A percentile compares a stretch with the other conserved stretches of the same genome.
Evolutionary conservation across 2,888 invertebrate species (phyloP).

Genomic region (Ametastegia equiseti): DNA sequence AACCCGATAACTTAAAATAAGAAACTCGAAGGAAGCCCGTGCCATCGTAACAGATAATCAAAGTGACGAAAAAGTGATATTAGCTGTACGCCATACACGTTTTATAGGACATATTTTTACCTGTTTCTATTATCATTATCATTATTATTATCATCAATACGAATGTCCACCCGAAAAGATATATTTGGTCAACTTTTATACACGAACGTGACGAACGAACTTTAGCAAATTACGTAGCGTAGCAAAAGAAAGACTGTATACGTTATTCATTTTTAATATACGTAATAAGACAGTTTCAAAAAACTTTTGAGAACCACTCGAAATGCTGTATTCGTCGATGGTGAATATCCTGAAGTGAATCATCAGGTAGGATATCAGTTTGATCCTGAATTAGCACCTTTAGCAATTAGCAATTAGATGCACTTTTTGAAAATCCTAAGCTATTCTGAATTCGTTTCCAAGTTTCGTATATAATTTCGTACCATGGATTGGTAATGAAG

Average conservation of each 20-base stretch:
- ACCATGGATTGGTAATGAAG: too few relatives aligned
- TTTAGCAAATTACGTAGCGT: background rate
- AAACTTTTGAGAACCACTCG: background rate
- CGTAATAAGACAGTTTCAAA: background rate
- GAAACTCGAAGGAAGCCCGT: constrained; percentile 6
- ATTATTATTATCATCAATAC: too few relatives aligned
- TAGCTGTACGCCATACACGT: constrained; percentile 34
- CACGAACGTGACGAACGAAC: background rate
- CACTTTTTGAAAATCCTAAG: background rate
- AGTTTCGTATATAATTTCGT: too few relatives aligned
- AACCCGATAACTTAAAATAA: too few relatives aligned
- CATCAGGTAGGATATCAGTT: constrained; percentile 12
- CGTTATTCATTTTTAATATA: constrained; percentile 38
- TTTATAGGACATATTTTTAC: constrained; percentile 16
- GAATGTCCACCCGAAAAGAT: too few relatives aligned
- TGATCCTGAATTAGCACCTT: background rate
- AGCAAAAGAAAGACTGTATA: background rate
- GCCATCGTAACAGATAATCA: constrained; percentile 51
- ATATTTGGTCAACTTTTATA: background rate
- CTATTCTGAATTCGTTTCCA: too few relatives aligned
- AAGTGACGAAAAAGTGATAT: constrained; percentile 50
- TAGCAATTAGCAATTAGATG: too few relatives aligned
- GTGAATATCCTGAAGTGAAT: background rate
- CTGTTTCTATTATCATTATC: too few relatives aligned
- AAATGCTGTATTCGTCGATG: constrained; percentile 13